phyloP scores from a whole-genome alignment of 2,113 vertebrate species.

The Gambusia affinis region DNA sequence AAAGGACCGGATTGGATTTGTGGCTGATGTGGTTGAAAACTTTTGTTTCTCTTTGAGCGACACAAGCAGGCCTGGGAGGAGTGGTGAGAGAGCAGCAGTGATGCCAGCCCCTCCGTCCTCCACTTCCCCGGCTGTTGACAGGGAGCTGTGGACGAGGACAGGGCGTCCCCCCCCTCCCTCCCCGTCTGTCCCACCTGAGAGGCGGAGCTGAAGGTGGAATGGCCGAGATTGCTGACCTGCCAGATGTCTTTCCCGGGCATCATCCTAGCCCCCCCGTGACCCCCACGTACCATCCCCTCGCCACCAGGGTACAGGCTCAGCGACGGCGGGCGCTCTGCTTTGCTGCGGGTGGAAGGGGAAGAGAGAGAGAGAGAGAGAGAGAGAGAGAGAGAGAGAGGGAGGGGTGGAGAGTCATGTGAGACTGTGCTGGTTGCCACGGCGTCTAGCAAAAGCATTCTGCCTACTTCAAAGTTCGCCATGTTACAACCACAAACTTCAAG shows the following conservation, averaged over 20 bases:
- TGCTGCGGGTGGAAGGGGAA: conserved; percentile 78
- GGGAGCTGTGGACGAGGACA: conserved; percentile 25
- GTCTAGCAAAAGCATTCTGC: background rate
- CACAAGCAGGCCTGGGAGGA: conserved; percentile 62
- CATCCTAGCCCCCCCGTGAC: conserved; percentile 90
- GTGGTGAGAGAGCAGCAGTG: conserved; percentile 49
- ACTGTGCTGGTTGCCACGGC: background rate
- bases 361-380: conserved; percentile 7
- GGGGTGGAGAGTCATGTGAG: conserved; percentile 13
- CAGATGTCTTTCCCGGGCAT: conserved; percentile 91
- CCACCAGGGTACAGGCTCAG: conserved; percentile 92
- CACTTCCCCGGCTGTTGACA: conserved; percentile 38
- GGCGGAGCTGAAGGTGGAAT: conserved; percentile 89
- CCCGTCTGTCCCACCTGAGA: conserved; percentile 91
- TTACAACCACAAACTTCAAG: background rate
- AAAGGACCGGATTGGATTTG: background rate
- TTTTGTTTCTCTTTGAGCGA: conserved; percentile 29
- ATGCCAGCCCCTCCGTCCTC: conserved; percentile 46
- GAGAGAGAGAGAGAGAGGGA: conserved; percentile 39
- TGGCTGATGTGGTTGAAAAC: background rate
- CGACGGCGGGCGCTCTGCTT: conserved; percentile 94
- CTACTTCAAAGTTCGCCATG: background rate
- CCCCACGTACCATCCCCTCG: conserved; percentile 97
- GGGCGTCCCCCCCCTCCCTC: conserved; percentile 3
- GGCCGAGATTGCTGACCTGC: conserved; percentile 93